Percentiles rank a stretch among this genome's conserved stretches.
phyloP scores from a whole-genome alignment of 1,140 invertebrate species.

The Drepana arcuata region DNA sequence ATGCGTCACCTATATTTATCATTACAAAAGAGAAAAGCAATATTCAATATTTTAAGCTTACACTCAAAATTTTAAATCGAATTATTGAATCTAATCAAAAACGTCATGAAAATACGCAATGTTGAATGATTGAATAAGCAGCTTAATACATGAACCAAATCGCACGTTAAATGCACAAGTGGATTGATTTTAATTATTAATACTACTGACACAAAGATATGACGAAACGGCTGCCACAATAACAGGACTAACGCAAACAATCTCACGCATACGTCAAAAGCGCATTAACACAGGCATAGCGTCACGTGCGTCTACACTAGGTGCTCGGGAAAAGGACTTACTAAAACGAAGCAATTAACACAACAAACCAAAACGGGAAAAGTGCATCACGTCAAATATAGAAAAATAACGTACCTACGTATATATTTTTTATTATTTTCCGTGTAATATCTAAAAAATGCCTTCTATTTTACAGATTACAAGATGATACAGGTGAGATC shows the following conservation, averaged over 20 bases:
- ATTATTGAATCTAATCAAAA: too few species aligned
- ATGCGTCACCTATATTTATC: slow-evolving; percentile 5
- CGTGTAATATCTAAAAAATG: slow-evolving; percentile 53
- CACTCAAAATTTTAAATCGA: too few species aligned
- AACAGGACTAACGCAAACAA: background rate
- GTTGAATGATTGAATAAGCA: too few species aligned
- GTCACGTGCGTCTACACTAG: slow-evolving; percentile 27
- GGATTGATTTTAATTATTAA: too few species aligned
- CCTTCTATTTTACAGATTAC: slow-evolving; percentile 58
- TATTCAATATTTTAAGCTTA: too few species aligned
- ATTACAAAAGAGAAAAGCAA: background rate
- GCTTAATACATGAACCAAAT: too few species aligned
- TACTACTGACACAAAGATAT: too few species aligned
- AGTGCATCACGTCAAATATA: slow-evolving; percentile 65
- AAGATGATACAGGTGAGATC: slow-evolving; percentile 31
- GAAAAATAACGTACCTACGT: slow-evolving; percentile 38
- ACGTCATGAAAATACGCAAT: too few species aligned
- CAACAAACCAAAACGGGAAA: slow-evolving; percentile 52
- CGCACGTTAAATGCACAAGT: too few species aligned
- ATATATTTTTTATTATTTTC: slow-evolving; percentile 35
- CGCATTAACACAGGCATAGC: slow-evolving; percentile 2
- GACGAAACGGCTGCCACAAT: background rate
- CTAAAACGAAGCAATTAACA: slow-evolving; percentile 62
- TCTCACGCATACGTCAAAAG: background rate
- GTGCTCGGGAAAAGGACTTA: slow-evolving; percentile 44